These are phyloP conservation scores for Troides helena DNA, from an alignment of 2,888 invertebrate genomes.

Conservation along the genomic window DNA sequence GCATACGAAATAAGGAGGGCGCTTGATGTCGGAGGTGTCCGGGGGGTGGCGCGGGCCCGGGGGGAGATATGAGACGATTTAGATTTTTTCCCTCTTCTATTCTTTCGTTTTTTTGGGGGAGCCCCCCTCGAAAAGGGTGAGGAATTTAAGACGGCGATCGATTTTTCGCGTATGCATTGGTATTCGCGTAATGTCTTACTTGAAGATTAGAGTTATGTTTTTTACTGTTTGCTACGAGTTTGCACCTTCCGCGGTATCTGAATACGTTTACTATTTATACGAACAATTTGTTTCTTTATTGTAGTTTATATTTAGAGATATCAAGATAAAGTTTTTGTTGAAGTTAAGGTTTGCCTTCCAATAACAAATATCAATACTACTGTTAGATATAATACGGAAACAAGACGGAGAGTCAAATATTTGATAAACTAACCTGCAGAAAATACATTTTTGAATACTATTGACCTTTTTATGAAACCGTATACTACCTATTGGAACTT, in stretches of 20 bases:
- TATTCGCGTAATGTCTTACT: constrained; percentile 80
- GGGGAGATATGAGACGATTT: constrained; percentile 77
- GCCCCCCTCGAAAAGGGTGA: constrained; percentile 80
- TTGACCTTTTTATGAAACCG: too few species aligned
- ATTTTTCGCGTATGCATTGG: constrained; percentile 80
- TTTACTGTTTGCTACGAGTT: constrained; percentile 45
- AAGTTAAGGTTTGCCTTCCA: background rate
- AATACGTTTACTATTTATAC: constrained; percentile 8
- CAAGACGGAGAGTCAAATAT: too few species aligned
- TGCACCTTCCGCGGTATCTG: constrained; percentile 14
- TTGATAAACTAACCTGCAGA: too few species aligned
- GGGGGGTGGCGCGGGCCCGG: constrained; percentile 54
- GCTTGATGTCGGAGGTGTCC: constrained; percentile 75
- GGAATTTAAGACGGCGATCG: constrained; percentile 81
- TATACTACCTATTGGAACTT: too few species aligned
- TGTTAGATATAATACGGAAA: too few species aligned
- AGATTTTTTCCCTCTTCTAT: constrained; percentile 81
- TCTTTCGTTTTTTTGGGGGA: constrained; percentile 80
- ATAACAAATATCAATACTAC: too few species aligned
- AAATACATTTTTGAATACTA: too few species aligned
- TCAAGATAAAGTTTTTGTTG: background rate
- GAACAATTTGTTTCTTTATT: background rate
- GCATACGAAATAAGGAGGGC: constrained; percentile 82
- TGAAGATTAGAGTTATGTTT: constrained; percentile 76
- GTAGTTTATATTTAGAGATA: background rate